Evolutionary conservation across 1,140 invertebrate species (phyloP).

Genomic region (Leptopilina boulardi): DNA sequence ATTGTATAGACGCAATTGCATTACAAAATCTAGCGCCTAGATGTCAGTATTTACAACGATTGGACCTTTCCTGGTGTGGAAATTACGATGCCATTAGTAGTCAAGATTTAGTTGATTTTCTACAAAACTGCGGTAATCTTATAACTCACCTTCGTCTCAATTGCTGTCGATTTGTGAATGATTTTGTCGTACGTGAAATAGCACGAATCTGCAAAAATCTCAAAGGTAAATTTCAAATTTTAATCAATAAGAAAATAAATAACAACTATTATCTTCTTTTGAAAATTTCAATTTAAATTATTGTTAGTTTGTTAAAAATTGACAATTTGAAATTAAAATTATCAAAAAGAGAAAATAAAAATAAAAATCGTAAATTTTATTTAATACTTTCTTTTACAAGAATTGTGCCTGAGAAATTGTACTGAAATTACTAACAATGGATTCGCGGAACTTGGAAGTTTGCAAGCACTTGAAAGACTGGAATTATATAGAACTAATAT

Average conservation of each 20-base stretch:
- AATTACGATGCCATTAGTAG: conserved; percentile 80
- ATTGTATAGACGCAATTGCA: conserved; percentile 78
- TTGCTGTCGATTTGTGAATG: conserved; percentile 85
- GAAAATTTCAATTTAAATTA: conserved; percentile 15
- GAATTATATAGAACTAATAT: conserved; percentile 87
- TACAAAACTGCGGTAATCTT: conserved; percentile 80
- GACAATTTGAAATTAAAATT: no score
- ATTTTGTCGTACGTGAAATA: conserved; percentile 79
- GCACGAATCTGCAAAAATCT: conserved; percentile 81
- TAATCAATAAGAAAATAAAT: not conserved
- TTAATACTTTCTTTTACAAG: conserved; percentile 75
- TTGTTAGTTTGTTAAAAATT: no score
- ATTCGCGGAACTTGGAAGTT: conserved; percentile 78
- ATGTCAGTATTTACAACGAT: conserved; percentile 83
- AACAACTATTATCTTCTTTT: no score
- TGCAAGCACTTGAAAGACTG: conserved; percentile 82
- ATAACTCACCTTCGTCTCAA: conserved; percentile 85
- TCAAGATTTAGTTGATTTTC: conserved; percentile 80
- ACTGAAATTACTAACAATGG: conserved; percentile 77
- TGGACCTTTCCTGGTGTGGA: conserved; percentile 94
- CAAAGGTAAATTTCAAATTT: conserved; percentile 78
- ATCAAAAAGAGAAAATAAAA: no score
- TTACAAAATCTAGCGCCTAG: conserved; percentile 76
- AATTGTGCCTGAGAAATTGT: conserved; percentile 82
- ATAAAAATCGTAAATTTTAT: no score